Base-by-base conservation (phyloP, 1,140 invertebrate genomes). In the Hycleus cichorii region DNA sequence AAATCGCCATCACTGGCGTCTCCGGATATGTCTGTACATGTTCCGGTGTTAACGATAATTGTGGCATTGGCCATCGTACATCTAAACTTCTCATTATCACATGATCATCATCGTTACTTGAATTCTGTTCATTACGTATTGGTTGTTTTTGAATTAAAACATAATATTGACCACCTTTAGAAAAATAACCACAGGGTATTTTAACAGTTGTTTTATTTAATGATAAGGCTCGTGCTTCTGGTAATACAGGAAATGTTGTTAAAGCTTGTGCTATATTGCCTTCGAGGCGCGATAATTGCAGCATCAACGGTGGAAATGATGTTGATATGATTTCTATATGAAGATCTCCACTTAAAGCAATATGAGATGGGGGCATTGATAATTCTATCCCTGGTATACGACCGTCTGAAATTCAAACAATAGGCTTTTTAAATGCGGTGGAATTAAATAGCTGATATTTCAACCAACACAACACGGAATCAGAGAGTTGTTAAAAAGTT, bases 1-100 rank as follows among this genome's bases (percentile, higher is more conserved):
- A 65, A 1, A 82, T 85, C 1, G 85, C 85, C 43, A 79, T 81
- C 47, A 91, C 84, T 3, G 86, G 80, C 47, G 78, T 74, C 62
- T 82, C 84, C 4, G 88, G 88, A 74, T 90, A 91, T n/a, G 89
- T 91, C 56, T 81, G 79, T 25, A 90, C 81, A 48, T 84, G 80
- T 64, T 87, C 83, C 0, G 88, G 87, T 50, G 83, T 84, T 26
- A 90, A 76, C 10, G 79, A 79, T 51, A 91, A 72, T 58, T 81
- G 83, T 2, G 86, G 84, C 40, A 77, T 80, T 2, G 88, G 88
- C 89, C 89, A 91, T 74, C 85, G 79, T 10, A 91, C 88, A 59
- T 91, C 87, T 59, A 88, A 76, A 55, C 79, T 80, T 69, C 79
- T 79, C 39, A 79, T 77, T 43, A 78, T 75, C 66, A 83, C 67